Percentiles rank a stretch among this genome's conserved stretches.
Evolutionary conservation across 2,113 vertebrate genomes (phyloP).

Genomic region (Stigmatopora argus): DNA sequence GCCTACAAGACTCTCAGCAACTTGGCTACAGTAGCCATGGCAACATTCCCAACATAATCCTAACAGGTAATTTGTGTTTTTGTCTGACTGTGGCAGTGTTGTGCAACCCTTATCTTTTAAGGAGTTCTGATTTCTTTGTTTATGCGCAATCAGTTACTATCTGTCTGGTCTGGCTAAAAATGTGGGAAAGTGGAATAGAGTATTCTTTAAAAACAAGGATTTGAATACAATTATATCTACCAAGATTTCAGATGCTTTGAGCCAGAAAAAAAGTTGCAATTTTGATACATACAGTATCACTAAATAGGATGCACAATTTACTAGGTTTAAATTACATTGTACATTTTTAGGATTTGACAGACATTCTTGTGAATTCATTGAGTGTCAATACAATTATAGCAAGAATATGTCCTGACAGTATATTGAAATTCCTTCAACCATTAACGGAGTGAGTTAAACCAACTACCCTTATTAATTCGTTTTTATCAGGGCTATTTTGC

Average conservation of each 20-base stretch:
- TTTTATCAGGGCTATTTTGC: background rate
- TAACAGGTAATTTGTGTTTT: conserved; percentile 77
- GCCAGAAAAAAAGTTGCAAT: background rate
- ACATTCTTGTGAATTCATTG: background rate
- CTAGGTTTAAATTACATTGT: background rate
- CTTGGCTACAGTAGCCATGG: conserved; percentile 84
- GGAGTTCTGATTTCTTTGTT: background rate
- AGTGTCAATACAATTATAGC: background rate
- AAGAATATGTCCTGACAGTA: background rate
- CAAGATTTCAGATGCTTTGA: background rate
- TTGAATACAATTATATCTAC: background rate
- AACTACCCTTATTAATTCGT: background rate
- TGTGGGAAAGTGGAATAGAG: background rate
- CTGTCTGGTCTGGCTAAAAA: background rate
- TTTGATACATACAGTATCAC: background rate
- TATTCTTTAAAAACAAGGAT: background rate
- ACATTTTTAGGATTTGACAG: background rate
- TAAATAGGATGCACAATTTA: background rate
- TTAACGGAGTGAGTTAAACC: background rate
- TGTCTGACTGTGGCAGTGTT: background rate
- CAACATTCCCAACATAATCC: conserved; percentile 97
- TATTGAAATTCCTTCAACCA: background rate
- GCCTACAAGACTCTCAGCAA: conserved; percentile 82
- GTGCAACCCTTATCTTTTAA: background rate
- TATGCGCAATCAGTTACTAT: background rate